Evolutionary conservation across 2,113 vertebrate genomes (phyloP), one percentile per base, ranked within the genome.

Genomic region (Zonotrichia leucophrys): DNA sequence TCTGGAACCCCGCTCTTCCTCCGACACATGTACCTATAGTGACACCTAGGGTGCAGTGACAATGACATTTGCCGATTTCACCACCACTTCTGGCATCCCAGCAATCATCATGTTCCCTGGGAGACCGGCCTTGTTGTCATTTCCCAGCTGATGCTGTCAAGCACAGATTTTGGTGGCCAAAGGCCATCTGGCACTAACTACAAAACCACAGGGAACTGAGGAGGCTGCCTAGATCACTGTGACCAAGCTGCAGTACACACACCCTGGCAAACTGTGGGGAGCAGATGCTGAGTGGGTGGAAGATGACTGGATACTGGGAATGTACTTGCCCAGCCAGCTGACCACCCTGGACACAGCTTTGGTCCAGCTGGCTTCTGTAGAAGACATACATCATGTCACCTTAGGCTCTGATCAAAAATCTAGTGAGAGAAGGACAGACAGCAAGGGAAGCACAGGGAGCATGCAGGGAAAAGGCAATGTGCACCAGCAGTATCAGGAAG

Each of bases 11-110:
- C 3, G n/a, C 1, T 66, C 60, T 46, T 77, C 50, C 50, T 88
- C 55, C 33, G 53, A 83, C 72, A 74, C 11, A 1, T 15, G 67
- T 86, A 74, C 79, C 68, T 90, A 58, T 55, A 94, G 63, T 96
- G 95, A 96, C 95, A 96, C 90, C 94, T 95, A 96, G 86, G 92
- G 95, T 86, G 44, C 67, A 83, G 47, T 16, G 39, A 31, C 50
- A 63, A 90, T 63, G 88, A 22, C 37, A 22, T 23, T 52, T 42
- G 31, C 53, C 0, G 2, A 82, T 85, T 87, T 93, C 42, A 59
- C 17, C 27, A 53, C 9, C 25, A 10, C 24, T 80, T 80, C 83
- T 88, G 19, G 27, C 5, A 1, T 60, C 41, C 30, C 47, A 90
- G 79, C 47, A 74, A 37, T 21, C 46, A 33, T 19, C 4, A 4